Conservation (phyloP, 1,140 invertebrate genomes). For the Panagrolaimus sp. region DNA sequence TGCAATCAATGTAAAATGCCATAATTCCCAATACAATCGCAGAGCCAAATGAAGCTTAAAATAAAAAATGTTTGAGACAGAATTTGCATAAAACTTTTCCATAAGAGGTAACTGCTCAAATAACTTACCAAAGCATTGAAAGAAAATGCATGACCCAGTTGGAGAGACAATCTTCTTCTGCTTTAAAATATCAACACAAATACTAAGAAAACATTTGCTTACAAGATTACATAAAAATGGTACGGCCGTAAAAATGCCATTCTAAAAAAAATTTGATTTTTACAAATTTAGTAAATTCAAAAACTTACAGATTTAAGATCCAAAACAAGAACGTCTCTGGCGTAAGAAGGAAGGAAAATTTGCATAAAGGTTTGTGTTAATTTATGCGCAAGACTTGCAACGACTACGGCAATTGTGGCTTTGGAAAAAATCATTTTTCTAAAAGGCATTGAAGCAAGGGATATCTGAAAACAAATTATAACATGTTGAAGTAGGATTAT, state of each 20-base stretch:
- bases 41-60: slow-evolving; percentile 24
- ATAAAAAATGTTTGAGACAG: neutral
- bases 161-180: slow-evolving; percentile 12
- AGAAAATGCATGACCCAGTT: slow-evolving; percentile 25
- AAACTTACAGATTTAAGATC: no score
- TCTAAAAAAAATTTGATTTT: slow-evolving; percentile 16
- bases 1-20: slow-evolving; percentile 25
- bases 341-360: no score
- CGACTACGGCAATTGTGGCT: no score
- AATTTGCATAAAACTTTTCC: neutral
- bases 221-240: slow-evolving; percentile 27
- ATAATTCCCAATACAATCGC: neutral
- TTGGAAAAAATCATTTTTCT: no score
- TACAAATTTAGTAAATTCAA: no score
- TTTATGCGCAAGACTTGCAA: no score
- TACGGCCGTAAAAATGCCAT: slow-evolving; percentile 34
- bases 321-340: no score
- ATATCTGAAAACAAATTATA: no score
- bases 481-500: no score
- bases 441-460: no score
- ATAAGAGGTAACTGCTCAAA: no score
- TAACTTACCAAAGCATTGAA: slow-evolving; percentile 34
- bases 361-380: no score
- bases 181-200: slow-evolving; percentile 22
- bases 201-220: slow-evolving; percentile 17